A percentile compares a stretch with the other conserved stretches of the same genome.
phyloP scores from a whole-genome alignment of 1,140 invertebrate genomes.

The Babylonia areolata region DNA sequence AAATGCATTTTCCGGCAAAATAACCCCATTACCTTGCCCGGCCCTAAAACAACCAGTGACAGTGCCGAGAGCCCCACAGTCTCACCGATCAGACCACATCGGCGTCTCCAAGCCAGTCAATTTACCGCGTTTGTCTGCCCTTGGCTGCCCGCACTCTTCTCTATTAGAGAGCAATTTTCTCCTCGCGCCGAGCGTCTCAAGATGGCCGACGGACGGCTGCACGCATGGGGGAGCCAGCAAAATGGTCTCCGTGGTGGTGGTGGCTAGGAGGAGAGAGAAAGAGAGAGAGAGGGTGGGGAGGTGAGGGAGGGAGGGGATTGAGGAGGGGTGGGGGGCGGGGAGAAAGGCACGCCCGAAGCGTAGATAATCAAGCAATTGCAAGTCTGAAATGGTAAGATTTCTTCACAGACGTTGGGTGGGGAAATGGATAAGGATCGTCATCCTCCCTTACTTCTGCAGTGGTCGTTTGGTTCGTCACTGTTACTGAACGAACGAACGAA shows the following conservation, averaged over 20 bases:
- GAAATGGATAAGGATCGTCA: too few relatives aligned
- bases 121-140: slow-evolving; percentile 38
- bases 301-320: neutral
- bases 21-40: slow-evolving; percentile 13
- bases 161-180: slow-evolving; percentile 41
- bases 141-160: slow-evolving; percentile 24
- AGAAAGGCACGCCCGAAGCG: too few relatives aligned
- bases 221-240: neutral
- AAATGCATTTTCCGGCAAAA: slow-evolving; percentile 37
- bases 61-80: neutral
- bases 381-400: too few relatives aligned
- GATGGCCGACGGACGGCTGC: neutral
- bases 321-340: neutral
- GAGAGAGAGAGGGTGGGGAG: neutral
- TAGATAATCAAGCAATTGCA: too few relatives aligned
- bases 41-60: slow-evolving; percentile 27
- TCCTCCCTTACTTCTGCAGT: too few relatives aligned
- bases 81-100: neutral
- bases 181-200: slow-evolving; percentile 33
- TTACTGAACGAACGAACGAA: too few relatives aligned
- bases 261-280: neutral
- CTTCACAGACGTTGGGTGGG: too few relatives aligned
- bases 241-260: neutral
- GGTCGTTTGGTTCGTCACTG: too few relatives aligned
- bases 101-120: slow-evolving; percentile 34